Base-by-base conservation (phyloP, 2,888 invertebrate genomes). In the Baronia brevicornis region DNA sequence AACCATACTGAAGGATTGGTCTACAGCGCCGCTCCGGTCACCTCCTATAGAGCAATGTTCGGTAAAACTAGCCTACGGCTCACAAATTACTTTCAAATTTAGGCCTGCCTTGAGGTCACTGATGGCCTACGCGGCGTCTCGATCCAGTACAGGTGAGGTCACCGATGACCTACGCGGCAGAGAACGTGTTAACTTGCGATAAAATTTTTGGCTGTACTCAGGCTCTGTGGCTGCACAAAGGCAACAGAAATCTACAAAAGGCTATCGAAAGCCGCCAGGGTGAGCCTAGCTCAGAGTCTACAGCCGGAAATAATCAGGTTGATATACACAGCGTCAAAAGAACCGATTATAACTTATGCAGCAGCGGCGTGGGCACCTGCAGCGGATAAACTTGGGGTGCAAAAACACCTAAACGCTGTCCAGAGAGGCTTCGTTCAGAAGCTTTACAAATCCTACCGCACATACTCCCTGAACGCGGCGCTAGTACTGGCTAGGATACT, bases 21-120 rank as follows among this genome's bases (percentile, higher is more conserved):
- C 22, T 3, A 22, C 22, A 5, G 22, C 22, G 22, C 8, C 22
- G 8, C 8, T 22, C 22, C 22, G 22, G 22, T 22, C 22, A 22
- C 22, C 22, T 22, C 7, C 22, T 22, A 22, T 22, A 33, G 33
- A 33, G 31, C 33, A 40, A 41, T 38, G 29, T 41, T 31, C 40
- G 28, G 30, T 37, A 37, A 40, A 17, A 1, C 19, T 40, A 29
- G 18, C 37, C 37, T 37, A 37, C 35, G 35, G 38, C 38, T 41
- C 36, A 41, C 27, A 41, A 41, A 36, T 38, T 22, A 31, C 33
- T 38, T 38, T 41, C 38, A 28, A 34, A 37, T 17, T 33, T 8
- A 37, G 34, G 21, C 25, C 34, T 32, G 24, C 28, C 27, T 23
- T 40, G 38, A 38, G 35, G 38, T 41, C 38, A 41, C 41, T 21